These are phyloP conservation scores for Dicyrtomina minuta DNA, from an alignment of 2,888 invertebrate species.

Conservation along the genomic window DNA sequence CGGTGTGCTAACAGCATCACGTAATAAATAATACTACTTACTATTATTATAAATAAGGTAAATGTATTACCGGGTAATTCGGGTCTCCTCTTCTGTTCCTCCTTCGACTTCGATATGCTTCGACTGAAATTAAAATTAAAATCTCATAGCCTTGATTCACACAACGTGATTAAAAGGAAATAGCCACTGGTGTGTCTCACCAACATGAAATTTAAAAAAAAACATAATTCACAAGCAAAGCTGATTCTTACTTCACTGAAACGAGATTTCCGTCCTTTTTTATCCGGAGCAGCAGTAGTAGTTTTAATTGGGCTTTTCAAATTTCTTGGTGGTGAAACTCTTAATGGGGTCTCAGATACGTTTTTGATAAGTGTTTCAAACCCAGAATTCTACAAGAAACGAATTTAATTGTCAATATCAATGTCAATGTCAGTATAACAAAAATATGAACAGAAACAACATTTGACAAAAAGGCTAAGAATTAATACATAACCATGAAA, in stretches of 20 bases:
- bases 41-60: not conserved
- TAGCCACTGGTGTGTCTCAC: not conserved
- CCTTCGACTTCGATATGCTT: not conserved
- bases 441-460: no score
- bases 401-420: not conserved
- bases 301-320: slow-evolving; percentile 5
- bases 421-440: no score
- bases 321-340: slow-evolving; percentile 13
- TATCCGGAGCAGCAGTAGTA: not conserved
- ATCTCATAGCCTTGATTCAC: not conserved
- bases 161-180: not conserved
- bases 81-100: slow-evolving; percentile 16
- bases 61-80: slow-evolving; percentile 11
- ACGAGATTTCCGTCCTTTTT: slow-evolving; percentile 15
- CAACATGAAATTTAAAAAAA: not conserved
- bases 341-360: slow-evolving; percentile 3
- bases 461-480: no score
- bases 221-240: no score
- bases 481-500: no score
- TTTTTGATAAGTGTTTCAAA: slow-evolving; percentile 2
- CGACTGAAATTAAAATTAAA: not conserved
- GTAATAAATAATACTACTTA: no score
- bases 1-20: no score
- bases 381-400: slow-evolving; percentile 7
- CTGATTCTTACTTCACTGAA: slow-evolving; percentile 17